Conservation (phyloP, 2,797 vertebrate species). For the Tapera naevia region DNA sequence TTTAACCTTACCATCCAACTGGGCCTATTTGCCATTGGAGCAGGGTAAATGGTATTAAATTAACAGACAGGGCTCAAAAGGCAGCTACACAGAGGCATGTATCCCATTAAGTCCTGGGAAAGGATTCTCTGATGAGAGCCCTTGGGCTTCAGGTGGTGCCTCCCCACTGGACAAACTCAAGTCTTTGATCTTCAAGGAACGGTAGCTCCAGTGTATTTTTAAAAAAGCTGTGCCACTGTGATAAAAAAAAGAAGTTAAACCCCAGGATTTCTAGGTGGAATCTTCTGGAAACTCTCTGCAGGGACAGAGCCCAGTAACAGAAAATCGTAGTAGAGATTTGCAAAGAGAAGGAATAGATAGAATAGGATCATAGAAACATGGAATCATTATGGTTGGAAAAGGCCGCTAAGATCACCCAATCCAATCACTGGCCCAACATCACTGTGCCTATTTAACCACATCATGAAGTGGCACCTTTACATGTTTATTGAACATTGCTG, state of each 20-base stretch:
- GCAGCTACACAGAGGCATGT: neutral
- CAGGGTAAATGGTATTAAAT: neutral
- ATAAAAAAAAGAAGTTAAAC: neutral
- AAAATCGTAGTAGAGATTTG: neutral
- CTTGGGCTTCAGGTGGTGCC: neutral
- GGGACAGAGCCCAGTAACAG: neutral
- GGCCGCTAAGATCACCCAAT: too few relatives aligned
- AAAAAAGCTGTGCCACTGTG: neutral
- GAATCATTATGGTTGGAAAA: too few relatives aligned
- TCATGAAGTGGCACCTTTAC: too few relatives aligned
- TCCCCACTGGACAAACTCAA: neutral
- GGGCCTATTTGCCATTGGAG: neutral
- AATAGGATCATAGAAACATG: too few relatives aligned
- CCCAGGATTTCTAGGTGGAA: neutral
- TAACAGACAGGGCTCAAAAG: neutral
- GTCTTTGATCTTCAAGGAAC: neutral
- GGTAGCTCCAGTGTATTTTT: rapidly evolving
- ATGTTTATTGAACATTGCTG: too few relatives aligned
- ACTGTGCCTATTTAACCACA: too few relatives aligned
- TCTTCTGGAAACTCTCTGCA: neutral
- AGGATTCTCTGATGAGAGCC: neutral
- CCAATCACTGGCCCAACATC: too few relatives aligned
- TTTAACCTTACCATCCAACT: constrained; percentile 19
- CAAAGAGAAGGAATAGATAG: neutral
- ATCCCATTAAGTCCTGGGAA: neutral